Percentiles rank a stretch among this genome's conserved stretches.
Evolutionary conservation across 2,888 invertebrate species (phyloP).

Genomic region (Philereme transversata): DNA sequence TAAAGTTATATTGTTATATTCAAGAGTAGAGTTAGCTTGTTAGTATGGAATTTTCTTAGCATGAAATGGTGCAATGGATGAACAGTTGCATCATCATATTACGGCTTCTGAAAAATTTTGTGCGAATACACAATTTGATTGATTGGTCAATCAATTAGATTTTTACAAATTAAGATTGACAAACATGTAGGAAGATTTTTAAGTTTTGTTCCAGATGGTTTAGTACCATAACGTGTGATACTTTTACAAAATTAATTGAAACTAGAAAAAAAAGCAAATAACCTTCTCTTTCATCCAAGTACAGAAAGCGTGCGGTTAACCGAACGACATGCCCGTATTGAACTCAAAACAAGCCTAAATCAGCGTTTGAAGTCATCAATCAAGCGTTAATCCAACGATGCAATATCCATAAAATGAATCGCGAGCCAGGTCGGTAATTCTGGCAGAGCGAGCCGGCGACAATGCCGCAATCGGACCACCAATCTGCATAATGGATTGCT

Average conservation of each 20-base stretch:
- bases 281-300: neutral
- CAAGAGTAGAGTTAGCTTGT: no score
- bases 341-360: slow-evolving; percentile 52
- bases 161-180: no score
- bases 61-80: no score
- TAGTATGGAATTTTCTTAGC: no score
- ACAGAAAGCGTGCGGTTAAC: slow-evolving; percentile 11
- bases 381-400: slow-evolving; percentile 72
- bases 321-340: slow-evolving; percentile 38
- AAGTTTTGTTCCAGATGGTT: no score
- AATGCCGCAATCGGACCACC: slow-evolving; percentile 81
- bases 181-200: no score
- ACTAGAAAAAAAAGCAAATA: slow-evolving; percentile 2
- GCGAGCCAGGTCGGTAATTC: slow-evolving; percentile 61
- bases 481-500: slow-evolving; percentile 84
- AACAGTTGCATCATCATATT: no score
- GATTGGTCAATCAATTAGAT: no score
- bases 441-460: slow-evolving; percentile 70
- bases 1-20: no score
- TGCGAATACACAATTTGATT: no score
- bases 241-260: neutral
- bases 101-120: no score
- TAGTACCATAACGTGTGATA: no score
- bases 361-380: slow-evolving; percentile 71
- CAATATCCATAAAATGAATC: slow-evolving; percentile 71